Evolutionary conservation across 2,113 vertebrate genomes (phyloP).

Genomic region (Microcebus jonahi): DNA sequence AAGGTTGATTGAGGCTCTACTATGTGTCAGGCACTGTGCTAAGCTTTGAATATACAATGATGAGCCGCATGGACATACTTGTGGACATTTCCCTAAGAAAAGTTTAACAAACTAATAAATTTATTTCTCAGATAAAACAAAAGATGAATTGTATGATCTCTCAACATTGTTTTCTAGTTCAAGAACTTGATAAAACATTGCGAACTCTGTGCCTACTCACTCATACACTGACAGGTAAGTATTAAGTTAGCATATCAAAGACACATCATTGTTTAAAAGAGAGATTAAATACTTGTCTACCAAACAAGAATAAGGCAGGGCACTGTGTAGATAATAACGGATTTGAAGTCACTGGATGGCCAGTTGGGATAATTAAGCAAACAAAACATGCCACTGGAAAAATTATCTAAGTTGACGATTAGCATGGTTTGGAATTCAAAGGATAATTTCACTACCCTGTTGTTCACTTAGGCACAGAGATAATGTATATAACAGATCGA

Average conservation of each 20-base stretch:
- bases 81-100: background rate
- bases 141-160: background rate
- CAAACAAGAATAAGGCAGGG: slow-evolving; percentile 36
- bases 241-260: slow-evolving; percentile 61
- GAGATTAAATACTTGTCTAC: slow-evolving; percentile 55
- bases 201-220: background rate
- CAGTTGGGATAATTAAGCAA: slow-evolving; percentile 60
- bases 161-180: background rate
- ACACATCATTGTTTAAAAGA: background rate
- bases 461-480: slow-evolving; percentile 28
- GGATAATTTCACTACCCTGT: slow-evolving; percentile 39
- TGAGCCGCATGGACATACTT: background rate
- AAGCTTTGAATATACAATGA: background rate
- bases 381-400: slow-evolving; percentile 44
- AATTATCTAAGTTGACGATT: slow-evolving; percentile 59
- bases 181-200: slow-evolving; percentile 35
- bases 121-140: slow-evolving; percentile 25
- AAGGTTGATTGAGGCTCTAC: background rate
- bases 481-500: slow-evolving; percentile 58
- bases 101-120: background rate
- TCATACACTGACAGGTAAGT: slow-evolving; percentile 43
- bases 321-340: background rate
- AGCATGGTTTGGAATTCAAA: slow-evolving; percentile 65
- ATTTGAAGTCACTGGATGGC: slow-evolving; percentile 35
- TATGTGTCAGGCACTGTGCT: background rate